Conservation (phyloP, 23 tunicate species). For the Halocynthia aurantium region DNA sequence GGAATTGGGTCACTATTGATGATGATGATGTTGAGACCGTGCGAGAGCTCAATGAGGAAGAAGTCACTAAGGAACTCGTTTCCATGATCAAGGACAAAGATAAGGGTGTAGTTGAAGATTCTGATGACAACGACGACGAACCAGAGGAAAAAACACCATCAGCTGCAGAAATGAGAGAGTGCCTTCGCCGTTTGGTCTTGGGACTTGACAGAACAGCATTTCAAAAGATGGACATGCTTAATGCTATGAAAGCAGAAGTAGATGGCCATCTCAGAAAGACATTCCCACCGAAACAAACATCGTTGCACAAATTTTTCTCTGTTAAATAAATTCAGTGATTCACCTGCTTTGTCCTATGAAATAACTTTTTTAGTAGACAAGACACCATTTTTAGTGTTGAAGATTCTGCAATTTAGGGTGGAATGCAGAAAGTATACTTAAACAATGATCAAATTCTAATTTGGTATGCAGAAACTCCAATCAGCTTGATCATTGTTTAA, state of each 20-base stretch:
- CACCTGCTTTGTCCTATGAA: no score
- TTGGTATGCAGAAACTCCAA: no score
- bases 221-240: constrained; percentile 5
- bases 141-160: constrained; percentile 35
- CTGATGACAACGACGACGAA: constrained; percentile 20
- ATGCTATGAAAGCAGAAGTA: no score
- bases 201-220: constrained; percentile 32
- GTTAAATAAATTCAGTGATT: no score
- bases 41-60: constrained; percentile 11
- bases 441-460: no score
- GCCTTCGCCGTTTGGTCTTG: constrained; percentile 19
- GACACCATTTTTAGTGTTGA: no score
- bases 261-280: no score
- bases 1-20: constrained; percentile 23
- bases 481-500: no score
- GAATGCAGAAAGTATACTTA: no score
- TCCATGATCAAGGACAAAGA: constrained; percentile 25
- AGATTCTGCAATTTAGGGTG: no score
- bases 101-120: constrained; percentile 13
- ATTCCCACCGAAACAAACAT: constrained; percentile 34
- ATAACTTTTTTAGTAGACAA: no score
- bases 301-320: constrained; percentile 32
- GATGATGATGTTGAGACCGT: constrained; percentile 26
- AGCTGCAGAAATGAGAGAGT: constrained; percentile 36
- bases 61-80: constrained; percentile 29